Base-by-base conservation (phyloP, 2,888 invertebrate species). In the Notocelia uddmanniana region DNA sequence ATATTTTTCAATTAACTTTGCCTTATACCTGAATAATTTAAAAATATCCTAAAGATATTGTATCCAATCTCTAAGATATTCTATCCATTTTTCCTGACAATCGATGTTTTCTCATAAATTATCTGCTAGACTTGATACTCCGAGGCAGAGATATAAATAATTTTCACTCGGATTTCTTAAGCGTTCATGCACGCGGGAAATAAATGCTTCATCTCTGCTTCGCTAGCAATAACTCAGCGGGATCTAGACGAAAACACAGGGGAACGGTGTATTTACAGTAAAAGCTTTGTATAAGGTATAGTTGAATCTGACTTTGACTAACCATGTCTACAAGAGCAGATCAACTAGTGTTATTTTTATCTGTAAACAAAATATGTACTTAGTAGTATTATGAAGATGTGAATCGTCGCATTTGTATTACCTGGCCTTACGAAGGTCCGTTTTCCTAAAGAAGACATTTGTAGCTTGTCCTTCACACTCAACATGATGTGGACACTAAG, bases 131-230 rank as follows among this genome's bases (percentile, higher is more conserved):
- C 64, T 67, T 60, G 41, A 67, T 60, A 54, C 21, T 54, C 45
- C 8, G 50, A 45, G 31, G 34, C 45, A 41, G 67, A 18, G 73
- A 21, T 52, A 68, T 68, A 73, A 73, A 68, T 73, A 62, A 62
- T 74, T 73, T 73, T 62, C 69, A 69, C 68, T 73, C 60, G 59
- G 62, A 69, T 66, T 69, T 59, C 71, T 64, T 69, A 69, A 59
- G 69, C 63, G 55, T 68, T 73, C 66, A 64, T 71, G 68, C 70
- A 73, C 73, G 70, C 74, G 74, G 80, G 82, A 79, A 83, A 83
- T 64, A 76, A 76, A 81, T 84, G 74, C 74, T 76, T 84, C 80
- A 82, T 83, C 76, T 79, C 76, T 78, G 79, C 79, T 78, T 73
- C 76, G 75, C 76, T 75, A 73, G 73, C 74, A 78, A 78, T 76